A percentile compares a stretch with the other conserved stretches of the same genome.
Conservation (phyloP, 92 coral and sea anemone species). For the Porites evermanni region DNA sequence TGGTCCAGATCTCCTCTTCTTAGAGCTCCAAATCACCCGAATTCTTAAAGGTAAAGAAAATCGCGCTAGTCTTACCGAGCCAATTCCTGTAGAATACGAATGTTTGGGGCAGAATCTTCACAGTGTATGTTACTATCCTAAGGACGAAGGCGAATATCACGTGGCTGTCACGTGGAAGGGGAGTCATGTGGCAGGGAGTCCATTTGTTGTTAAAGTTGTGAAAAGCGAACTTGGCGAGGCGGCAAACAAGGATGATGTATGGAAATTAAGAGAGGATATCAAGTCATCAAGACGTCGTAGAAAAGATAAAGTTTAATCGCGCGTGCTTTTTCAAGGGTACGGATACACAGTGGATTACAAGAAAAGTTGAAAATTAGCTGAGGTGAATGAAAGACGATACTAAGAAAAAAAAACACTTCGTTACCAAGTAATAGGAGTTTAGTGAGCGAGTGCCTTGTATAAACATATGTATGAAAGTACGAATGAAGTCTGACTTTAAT, state of each 20-base stretch:
- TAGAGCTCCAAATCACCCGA: constrained; percentile 81
- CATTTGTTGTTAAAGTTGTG: constrained; percentile 72
- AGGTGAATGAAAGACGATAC: too few relatives aligned
- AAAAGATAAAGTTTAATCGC: constrained; percentile 1
- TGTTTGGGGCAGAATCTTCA: constrained; percentile 84
- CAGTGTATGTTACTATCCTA: constrained; percentile 77
- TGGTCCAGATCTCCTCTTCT: constrained; percentile 80
- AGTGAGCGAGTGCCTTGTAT: too few relatives aligned
- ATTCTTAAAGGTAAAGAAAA: constrained; percentile 61
- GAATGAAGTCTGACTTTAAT: too few relatives aligned
- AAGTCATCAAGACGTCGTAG: constrained; percentile 33
- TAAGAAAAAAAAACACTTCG: too few relatives aligned
- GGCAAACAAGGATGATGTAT: constrained; percentile 51
- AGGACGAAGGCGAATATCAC: constrained; percentile 76
- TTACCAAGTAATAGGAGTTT: too few relatives aligned
- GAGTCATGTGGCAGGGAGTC: constrained; percentile 87
- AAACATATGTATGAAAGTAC: too few relatives aligned
- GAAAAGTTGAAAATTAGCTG: too few relatives aligned
- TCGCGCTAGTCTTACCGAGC: constrained; percentile 48
- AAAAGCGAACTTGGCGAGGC: constrained; percentile 33
- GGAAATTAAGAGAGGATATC: constrained; percentile 64
- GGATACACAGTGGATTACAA: not conserved
- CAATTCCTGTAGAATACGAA: constrained; percentile 78
- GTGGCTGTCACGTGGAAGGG: constrained; percentile 89
- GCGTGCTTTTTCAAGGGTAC: not conserved